Percentiles rank a stretch among this genome's conserved stretches.
Conservation (phyloP, 1,140 invertebrate species). For the Hirudo medicinalis region DNA sequence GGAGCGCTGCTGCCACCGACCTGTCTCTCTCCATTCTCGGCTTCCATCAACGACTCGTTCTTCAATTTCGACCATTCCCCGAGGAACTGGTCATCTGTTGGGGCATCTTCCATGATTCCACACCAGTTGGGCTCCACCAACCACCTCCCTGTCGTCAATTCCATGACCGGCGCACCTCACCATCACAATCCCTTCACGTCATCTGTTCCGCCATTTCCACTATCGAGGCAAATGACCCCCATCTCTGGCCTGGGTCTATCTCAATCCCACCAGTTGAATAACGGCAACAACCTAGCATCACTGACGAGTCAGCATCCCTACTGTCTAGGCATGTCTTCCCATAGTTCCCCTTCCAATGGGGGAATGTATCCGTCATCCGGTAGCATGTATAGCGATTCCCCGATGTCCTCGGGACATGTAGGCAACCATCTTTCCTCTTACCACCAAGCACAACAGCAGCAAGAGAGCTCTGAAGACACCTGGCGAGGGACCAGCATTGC, state of each 20-base stretch:
- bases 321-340: not conserved
- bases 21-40: slow-evolving; percentile 68
- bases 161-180: not conserved
- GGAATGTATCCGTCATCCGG: slow-evolving; percentile 11
- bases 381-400: slow-evolving; percentile 13
- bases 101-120: slow-evolving; percentile 1
- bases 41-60: slow-evolving; percentile 37
- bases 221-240: slow-evolving; percentile 9
- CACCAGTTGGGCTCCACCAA: not conserved
- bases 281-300: not conserved
- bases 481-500: slow-evolving; percentile 73
- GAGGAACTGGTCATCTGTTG: not conserved
- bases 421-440: not conserved
- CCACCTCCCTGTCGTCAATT: not conserved
- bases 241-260: not conserved
- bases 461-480: slow-evolving; percentile 46
- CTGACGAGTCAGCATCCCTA: slow-evolving; percentile 28
- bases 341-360: not conserved
- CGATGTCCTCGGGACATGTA: not conserved
- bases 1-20: slow-evolving; percentile 73
- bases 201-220: slow-evolving; percentile 7
- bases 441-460: slow-evolving; percentile 13
- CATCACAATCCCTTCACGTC: slow-evolving; percentile 4
- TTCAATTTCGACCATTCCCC: slow-evolving; percentile 27
- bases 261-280: not conserved